Evolutionary conservation across 2,888 invertebrate genomes (phyloP), one percentile per base, ranked within the genome.

Genomic region (Mechanitis messenoides): DNA sequence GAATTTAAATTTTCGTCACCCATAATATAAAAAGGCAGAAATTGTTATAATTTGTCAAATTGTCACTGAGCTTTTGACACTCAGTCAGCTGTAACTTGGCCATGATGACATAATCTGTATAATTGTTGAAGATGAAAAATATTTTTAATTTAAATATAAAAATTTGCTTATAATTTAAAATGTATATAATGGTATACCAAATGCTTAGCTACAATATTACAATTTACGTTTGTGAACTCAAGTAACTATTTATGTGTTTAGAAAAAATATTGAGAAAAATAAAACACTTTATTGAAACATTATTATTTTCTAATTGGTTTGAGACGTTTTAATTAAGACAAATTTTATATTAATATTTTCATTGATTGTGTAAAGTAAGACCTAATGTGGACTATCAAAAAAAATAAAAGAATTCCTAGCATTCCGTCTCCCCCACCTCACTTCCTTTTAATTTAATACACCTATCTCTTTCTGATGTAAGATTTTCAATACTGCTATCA

Each of bases 1-100:
- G 85, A 88, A 87, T 86, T 88, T 88, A 79, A 76, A 71, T 81
- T 85, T 70, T 87, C 87, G 86, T 90, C 90, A 78, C 90, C 90
- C 90, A 91, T 91, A 87, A 77, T 89, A 84, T 74, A 81, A 72
- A 78, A 78, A 76, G 66, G 67, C 74, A 75, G 72, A 77, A 77
- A 72, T 78, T 68, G 74, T 76, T 75, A 74, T 77, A 75, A 77
- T 79, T 82, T 83, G 80, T 78, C 79, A 75, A 77, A 79, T 82
- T 83, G 80, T 78, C 79, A 76, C 72, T 76, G 72, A 76, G 77
- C 76, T 79, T 76, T 76, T 79, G 84, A 87, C 84, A 75, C 81
- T 77, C 84, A 83, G 84, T 77, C 85, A 84, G 85, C 83, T 85
- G 74, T 72, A 80, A 79, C 55, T 62, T 64, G 61, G 65, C 33